Conservation (phyloP, 2,888 invertebrate genomes). For the Cephus spinipes region DNA sequence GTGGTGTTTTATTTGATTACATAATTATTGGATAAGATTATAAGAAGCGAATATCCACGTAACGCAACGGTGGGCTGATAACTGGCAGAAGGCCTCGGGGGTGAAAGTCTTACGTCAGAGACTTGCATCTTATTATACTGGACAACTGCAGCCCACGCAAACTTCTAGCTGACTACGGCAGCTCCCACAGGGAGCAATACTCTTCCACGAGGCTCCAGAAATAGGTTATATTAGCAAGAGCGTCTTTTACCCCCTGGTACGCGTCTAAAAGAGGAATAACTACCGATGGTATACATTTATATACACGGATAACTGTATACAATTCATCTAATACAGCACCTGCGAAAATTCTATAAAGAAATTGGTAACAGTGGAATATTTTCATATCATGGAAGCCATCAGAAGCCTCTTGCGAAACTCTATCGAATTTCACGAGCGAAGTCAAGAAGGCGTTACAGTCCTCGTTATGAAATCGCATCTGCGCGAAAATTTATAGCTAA, state of each 20-base stretch:
- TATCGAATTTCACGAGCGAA: not conserved
- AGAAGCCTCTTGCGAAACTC: not conserved
- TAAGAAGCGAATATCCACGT: constrained; percentile 6
- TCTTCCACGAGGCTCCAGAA: constrained; percentile 16
- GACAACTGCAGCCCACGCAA: constrained; percentile 48
- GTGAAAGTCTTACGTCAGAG: constrained; percentile 62
- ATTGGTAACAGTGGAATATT: not conserved
- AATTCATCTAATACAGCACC: too few relatives aligned
- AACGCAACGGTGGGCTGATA: constrained; percentile 11
- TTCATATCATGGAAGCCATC: not conserved
- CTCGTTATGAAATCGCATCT: not conserved
- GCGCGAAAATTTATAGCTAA: not conserved
- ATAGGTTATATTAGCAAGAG: not conserved
- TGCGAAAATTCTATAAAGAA: not conserved
- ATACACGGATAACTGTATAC: not conserved
- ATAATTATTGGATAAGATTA: constrained; percentile 40
- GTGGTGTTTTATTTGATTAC: constrained; percentile 46
- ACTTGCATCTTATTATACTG: constrained; percentile 57
- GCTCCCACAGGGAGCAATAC: constrained; percentile 39
- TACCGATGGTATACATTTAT: not conserved
- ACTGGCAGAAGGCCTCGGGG: constrained; percentile 23
- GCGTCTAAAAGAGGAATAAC: not conserved
- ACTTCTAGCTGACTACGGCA: constrained; percentile 16
- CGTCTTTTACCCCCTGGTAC: not conserved
- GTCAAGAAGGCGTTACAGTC: not conserved